phyloP scores from a whole-genome alignment of 2,113 vertebrate species.

The Lanius collurio region DNA sequence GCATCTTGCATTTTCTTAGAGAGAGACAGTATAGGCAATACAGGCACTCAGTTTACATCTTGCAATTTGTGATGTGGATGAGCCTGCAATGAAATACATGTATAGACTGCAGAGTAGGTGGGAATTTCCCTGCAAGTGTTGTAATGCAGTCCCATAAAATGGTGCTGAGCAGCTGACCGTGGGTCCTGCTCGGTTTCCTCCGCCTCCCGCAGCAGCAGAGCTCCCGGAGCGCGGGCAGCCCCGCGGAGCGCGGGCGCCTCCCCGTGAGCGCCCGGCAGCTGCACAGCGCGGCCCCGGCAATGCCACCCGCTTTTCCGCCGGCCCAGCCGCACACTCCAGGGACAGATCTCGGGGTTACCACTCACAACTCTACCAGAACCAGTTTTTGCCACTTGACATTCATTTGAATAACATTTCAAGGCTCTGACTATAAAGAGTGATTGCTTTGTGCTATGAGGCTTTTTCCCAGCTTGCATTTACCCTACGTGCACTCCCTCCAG shows the following conservation, averaged over 20 bases:
- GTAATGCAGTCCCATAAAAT: rapidly evolving
- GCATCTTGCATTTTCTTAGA: neutral
- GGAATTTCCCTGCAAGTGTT: neutral
- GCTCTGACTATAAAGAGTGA: neutral
- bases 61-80: neutral
- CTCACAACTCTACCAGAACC: neutral
- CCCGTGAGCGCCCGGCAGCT: rapidly evolving
- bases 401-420: neutral
- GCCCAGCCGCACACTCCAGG: rapidly evolving
- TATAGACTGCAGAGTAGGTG: rapidly evolving
- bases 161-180: neutral
- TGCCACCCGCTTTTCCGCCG: rapidly evolving
- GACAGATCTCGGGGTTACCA: rapidly evolving
- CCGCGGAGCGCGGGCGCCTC: neutral
- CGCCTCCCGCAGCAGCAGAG: neutral
- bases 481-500: rapidly evolving
- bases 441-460: neutral
- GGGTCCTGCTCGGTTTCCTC: neutral
- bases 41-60: neutral
- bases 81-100: neutral
- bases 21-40: neutral
- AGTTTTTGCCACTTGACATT: neutral
- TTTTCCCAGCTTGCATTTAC: neutral
- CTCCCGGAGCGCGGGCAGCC: rapidly evolving
- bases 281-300: rapidly evolving